phyloP scores from a whole-genome alignment of 2,888 invertebrate genomes.

The Pyrocoelia pectoralis region DNA sequence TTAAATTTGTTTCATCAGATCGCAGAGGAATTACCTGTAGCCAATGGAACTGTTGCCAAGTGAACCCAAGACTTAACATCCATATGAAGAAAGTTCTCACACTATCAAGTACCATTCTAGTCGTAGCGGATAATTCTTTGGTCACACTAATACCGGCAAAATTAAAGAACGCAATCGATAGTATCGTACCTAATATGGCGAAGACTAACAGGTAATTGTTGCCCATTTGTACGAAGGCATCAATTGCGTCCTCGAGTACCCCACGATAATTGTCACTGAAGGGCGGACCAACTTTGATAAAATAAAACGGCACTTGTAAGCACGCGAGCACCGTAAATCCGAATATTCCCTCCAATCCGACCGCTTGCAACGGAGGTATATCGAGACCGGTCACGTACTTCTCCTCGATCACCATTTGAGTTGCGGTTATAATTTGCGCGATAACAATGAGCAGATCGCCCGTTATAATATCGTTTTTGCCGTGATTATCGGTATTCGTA shows the following conservation, averaged over 20 bases:
- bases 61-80: conserved; percentile 76
- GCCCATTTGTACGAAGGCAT: conserved; percentile 84
- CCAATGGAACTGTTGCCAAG: conserved; percentile 83
- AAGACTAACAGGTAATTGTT: conserved; percentile 69
- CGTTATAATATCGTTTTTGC: conserved; percentile 79
- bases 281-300: conserved; percentile 75
- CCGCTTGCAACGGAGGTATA: conserved; percentile 89
- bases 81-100: conserved; percentile 88
- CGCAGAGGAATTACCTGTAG: conserved; percentile 71
- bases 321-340: conserved; percentile 71
- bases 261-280: conserved; percentile 78
- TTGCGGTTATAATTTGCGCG: conserved; percentile 83
- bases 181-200: conserved; percentile 76
- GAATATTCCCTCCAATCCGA: conserved; percentile 89
- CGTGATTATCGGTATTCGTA: conserved; percentile 58
- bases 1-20: too few relatives aligned
- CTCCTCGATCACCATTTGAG: conserved; percentile 96
- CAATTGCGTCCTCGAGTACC: conserved; percentile 84
- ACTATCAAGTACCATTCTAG: conserved; percentile 88
- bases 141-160: conserved; percentile 92
- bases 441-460: conserved; percentile 79
- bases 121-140: conserved; percentile 92
- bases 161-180: conserved; percentile 93
- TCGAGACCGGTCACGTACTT: conserved; percentile 85
- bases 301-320: conserved; percentile 82